A percentile compares a stretch with the other conserved stretches of the same genome.
Evolutionary conservation across 2,888 invertebrate genomes (phyloP).

Genomic region (Nomada ferruginata): DNA sequence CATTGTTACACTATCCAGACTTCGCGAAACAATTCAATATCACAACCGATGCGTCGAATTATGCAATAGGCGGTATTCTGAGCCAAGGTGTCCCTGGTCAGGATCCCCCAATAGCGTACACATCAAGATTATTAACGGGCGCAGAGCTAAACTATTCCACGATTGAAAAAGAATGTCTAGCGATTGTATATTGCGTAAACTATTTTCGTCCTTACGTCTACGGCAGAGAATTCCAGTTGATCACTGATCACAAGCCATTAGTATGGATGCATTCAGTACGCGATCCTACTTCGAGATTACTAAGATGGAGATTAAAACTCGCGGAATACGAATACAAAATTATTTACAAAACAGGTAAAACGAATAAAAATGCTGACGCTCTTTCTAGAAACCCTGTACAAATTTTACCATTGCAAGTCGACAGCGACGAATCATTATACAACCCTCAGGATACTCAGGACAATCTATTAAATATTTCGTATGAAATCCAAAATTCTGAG

Average conservation of each 20-base stretch:
- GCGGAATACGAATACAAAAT: slow-evolving; percentile 2
- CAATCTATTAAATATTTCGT: too few species aligned
- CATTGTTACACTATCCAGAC: not conserved
- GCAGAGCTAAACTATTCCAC: not conserved
- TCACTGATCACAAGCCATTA: slow-evolving; percentile 6
- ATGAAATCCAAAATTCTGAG: too few species aligned
- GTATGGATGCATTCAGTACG: not conserved
- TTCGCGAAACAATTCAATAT: not conserved
- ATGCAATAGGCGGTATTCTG: not conserved
- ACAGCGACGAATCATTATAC: too few species aligned
- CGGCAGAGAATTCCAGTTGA: not conserved
- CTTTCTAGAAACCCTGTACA: not conserved
- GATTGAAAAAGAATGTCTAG: slow-evolving; percentile 1
- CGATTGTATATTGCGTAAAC: not conserved
- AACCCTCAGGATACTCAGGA: too few species aligned
- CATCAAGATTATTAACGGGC: not conserved
- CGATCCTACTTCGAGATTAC: not conserved
- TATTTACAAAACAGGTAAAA: not conserved
- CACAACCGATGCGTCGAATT: not conserved
- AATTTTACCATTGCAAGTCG: too few species aligned
- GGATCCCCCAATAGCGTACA: not conserved
- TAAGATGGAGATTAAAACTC: not conserved
- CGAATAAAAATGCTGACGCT: not conserved
- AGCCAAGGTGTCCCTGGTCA: not conserved
- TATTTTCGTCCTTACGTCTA: not conserved